Evolutionary conservation across 2,797 vertebrate genomes (phyloP).

Genomic region (Chaetophractus vellerosus): DNA sequence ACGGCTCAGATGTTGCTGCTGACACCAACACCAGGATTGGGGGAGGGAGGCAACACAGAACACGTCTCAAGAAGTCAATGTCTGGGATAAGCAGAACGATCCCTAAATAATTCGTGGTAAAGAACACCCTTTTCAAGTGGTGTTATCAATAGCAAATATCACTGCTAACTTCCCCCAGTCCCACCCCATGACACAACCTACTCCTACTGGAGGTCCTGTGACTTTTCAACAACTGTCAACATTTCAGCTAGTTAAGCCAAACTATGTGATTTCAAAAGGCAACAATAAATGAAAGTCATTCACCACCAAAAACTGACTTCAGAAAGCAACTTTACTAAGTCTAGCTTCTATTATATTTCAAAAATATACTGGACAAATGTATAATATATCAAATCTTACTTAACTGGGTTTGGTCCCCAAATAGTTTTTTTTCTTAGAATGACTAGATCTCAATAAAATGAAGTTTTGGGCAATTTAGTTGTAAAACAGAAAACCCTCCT

Average conservation of each 20-base stretch:
- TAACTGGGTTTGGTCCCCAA: not conserved
- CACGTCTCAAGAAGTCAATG: constrained; percentile 2
- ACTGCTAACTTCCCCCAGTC: not conserved
- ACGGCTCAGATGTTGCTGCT: constrained; percentile 48
- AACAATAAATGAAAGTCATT: not conserved
- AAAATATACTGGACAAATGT: not conserved
- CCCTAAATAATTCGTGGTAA: not conserved
- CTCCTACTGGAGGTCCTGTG: not conserved
- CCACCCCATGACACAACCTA: not conserved
- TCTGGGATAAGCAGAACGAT: not conserved
- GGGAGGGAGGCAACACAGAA: not conserved
- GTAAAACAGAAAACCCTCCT: not conserved
- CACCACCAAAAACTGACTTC: not conserved
- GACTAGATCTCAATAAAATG: not conserved
- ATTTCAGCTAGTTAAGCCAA: not conserved
- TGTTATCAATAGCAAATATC: not conserved
- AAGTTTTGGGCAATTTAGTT: not conserved
- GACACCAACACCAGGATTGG: constrained; percentile 10
- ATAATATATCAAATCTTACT: not conserved
- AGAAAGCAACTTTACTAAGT: not conserved
- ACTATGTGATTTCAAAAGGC: not conserved
- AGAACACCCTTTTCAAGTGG: not conserved
- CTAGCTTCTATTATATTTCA: not conserved
- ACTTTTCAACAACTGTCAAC: not conserved
- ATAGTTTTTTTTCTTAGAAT: constrained; percentile 21